Conservation (phyloP, 1,140 invertebrate species). For the Hypothenemus hampei region DNA sequence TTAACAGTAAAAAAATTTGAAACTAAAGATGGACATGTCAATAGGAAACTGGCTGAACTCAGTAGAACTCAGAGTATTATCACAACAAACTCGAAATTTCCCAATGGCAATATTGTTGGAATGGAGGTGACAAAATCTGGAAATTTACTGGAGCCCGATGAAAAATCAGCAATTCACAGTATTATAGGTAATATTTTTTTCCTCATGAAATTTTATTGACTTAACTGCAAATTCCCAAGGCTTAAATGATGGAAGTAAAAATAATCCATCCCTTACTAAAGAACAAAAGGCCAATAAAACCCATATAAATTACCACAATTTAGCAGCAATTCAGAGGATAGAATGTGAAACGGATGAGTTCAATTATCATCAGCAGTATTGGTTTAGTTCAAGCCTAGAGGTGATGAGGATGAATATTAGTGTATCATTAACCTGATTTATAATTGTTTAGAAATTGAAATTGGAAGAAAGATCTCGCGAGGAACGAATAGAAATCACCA, state of each 20-base stretch:
- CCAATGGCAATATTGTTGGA: slow-evolving; percentile 19
- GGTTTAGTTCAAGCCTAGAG: slow-evolving; percentile 44
- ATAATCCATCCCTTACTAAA: slow-evolving; percentile 27
- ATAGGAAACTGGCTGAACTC: slow-evolving; percentile 18
- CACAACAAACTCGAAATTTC: not conserved
- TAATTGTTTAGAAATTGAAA: slow-evolving; percentile 39
- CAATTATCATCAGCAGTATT: slow-evolving; percentile 44
- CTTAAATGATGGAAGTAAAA: slow-evolving; percentile 31
- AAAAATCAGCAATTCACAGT: slow-evolving; percentile 39
- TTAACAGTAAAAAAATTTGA: slow-evolving; percentile 25
- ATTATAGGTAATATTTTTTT: slow-evolving; percentile 38
- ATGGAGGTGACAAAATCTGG: slow-evolving; percentile 30
- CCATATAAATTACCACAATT: slow-evolving; percentile 32
- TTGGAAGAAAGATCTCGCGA: slow-evolving; percentile 43
- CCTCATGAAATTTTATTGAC: not conserved
- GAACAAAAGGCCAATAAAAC: slow-evolving; percentile 31
- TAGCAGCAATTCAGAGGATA: slow-evolving; percentile 44
- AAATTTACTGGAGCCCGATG: slow-evolving; percentile 29
- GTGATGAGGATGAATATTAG: slow-evolving; percentile 16
- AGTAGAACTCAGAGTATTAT: not conserved
- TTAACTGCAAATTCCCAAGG: slow-evolving; percentile 14
- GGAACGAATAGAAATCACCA: slow-evolving; percentile 43
- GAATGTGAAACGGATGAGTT: slow-evolving; percentile 35
- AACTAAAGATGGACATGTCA: slow-evolving; percentile 25
- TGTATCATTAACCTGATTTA: not conserved